Base-by-base conservation (phyloP, 1,140 invertebrate genomes). In the Aplysia californica region DNA sequence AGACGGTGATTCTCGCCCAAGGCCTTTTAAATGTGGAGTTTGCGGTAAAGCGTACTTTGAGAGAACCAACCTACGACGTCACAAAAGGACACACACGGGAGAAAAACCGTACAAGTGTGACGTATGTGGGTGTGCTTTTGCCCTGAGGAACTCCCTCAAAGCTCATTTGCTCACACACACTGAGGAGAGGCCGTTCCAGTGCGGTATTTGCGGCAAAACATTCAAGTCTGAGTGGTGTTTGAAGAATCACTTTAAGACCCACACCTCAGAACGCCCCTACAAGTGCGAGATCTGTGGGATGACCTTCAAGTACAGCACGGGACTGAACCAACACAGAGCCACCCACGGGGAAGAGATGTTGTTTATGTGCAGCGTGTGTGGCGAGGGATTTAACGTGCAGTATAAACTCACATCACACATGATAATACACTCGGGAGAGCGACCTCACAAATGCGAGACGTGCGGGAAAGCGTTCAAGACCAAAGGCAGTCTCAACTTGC, bases 341-440 rank as follows among this genome's bases (percentile, higher is more conserved):
- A 81, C 75, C 23, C 95, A 92, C 82, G 95, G 95, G 2, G 95
- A 95, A 0, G 95, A 96, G 87, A 95, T 96, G 87, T 95, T 95
- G 20, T 96, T 95, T 84, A 93, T 93, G 33, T 97, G 96, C 87
- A 95, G 96, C 91, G 94, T 94, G 58, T 97, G 96, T 89, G 96
- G 95, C 1, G 50, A 67, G 31, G 73, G 15, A 2, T 75, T 67
- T 29, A 44, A 67, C 23, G n/a, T 36, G 35, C 38, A 23, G 18
- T 44, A 26, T 31, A 44, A 35, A 3, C 39, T 66, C 3, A 66
- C 29, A 3, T 36, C 23, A 4, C 73, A 75, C 64, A 23, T 39
- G 33, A 29, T 59, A 21, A 75, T 41, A 18, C 73, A 75, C 64
- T 66, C 70, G 33, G 70, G 70, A 0, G 74, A 76, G 29, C 77